Conservation (phyloP, 2,888 invertebrate genomes). For the Acanthoscelides obtectus region DNA sequence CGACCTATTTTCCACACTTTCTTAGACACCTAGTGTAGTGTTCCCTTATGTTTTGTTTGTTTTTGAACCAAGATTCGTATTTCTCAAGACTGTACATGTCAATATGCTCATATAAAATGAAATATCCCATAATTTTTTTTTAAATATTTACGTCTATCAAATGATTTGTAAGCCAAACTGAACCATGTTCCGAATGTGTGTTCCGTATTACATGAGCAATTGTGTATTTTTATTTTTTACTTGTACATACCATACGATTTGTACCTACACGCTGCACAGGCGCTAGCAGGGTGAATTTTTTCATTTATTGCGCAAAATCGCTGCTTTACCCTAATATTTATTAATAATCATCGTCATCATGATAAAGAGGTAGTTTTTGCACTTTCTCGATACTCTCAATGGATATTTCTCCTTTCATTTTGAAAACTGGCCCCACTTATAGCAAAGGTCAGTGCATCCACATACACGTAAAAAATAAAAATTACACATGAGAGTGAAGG, state of each 20-base stretch:
- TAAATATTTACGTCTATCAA: background rate
- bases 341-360: background rate
- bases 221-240: conserved; percentile 25
- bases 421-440: background rate
- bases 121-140: no score
- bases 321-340: background rate
- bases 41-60: no score
- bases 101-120: no score
- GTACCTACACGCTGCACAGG: background rate
- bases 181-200: background rate
- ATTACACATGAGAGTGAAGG: background rate
- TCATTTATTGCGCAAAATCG: background rate
- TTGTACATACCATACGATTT: conserved; percentile 7
- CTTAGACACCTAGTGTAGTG: no score
- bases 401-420: background rate
- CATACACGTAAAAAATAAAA: background rate
- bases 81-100: no score
- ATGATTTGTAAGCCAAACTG: background rate
- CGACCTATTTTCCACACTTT: no score
- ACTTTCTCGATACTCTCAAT: background rate
- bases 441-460: background rate
- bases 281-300: background rate
- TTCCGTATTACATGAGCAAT: background rate
- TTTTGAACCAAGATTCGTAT: no score
- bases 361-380: background rate